Evolutionary conservation across 2,113 vertebrate species (phyloP), one percentile per base, ranked within the genome.

Genomic region (Lycaon pictus): DNA sequence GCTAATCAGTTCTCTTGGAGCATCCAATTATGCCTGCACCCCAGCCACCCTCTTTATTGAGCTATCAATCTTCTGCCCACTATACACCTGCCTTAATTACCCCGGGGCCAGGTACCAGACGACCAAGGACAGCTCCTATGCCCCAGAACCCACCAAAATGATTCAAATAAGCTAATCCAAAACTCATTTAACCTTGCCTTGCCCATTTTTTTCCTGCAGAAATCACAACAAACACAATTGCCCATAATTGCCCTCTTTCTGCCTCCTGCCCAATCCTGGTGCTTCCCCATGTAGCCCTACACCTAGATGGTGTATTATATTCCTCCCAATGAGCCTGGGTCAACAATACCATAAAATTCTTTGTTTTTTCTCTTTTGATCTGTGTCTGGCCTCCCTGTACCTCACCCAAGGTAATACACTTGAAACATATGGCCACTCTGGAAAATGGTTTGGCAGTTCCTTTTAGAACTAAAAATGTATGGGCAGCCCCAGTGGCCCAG

Each of bases 291-390:
- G 56, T 76, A 37, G 27, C 19, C 37, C 62, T 11, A 19, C 1
- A 0, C 37, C 62, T 11, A 19, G 0, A 0, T 11, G 77, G 63
- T 43, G 77, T 20, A 25, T 63, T 15, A 35, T 32, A 35, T 43
- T 58, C 25, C 56, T n/a, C 63, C 17, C 11, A 43, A 29, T 69
- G 62, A 81, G 43, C n/a, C 23, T 11, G 15, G 76, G 43, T n/a
- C 29, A 58, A 81, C 63, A 63, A 63, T 32, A 90, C 9, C 51
- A n/a, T 90, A 79, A 90, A 90, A 77, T 22, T 77, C 56, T 48
- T 77, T n/a, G 9, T 11, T 56, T 81, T 91, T 69, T 81, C 62
- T 69, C 76, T 56, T 51, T 60, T 82, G n/a, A 60, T 53, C 89
- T 77, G 20, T 25, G 58, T 77, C 71, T 51, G 5, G 29, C 29